Percentiles rank a stretch among this genome's conserved stretches.
phyloP scores from a whole-genome alignment of 2,113 vertebrate genomes.

The Spermophilus dauricus region DNA sequence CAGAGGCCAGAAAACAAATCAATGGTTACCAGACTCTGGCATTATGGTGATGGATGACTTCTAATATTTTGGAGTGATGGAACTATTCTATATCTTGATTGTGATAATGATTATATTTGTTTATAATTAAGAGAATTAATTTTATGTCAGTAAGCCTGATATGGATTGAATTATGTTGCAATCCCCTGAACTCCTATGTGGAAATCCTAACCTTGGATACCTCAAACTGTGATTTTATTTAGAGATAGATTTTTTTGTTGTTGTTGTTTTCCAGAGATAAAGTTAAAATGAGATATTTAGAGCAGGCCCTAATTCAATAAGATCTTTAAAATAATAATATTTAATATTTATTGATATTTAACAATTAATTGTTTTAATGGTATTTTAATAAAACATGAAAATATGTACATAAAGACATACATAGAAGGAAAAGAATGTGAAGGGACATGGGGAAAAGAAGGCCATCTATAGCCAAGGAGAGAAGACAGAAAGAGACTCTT shows the following conservation, averaged over 20 bases:
- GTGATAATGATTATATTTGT: background rate
- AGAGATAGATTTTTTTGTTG: background rate
- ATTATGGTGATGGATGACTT: background rate
- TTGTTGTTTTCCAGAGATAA: background rate
- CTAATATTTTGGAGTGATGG: background rate
- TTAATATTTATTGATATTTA: too few species aligned
- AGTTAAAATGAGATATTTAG: background rate
- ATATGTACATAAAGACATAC: background rate
- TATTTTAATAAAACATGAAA: background rate
- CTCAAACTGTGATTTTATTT: background rate
- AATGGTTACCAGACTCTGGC: background rate
- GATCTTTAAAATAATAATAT: too few species aligned
- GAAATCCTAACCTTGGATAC: background rate
- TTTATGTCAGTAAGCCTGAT: background rate
- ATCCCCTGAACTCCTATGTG: background rate
- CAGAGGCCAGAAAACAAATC: background rate
- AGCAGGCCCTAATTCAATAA: background rate
- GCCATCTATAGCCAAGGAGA: background rate
- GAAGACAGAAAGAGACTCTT: background rate
- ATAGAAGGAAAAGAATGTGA: background rate
- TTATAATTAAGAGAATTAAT: background rate
- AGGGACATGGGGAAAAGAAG: background rate
- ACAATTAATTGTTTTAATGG: too few species aligned
- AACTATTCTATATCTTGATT: background rate
- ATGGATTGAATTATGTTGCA: background rate